A percentile compares a stretch with the other conserved stretches of the same genome.
phyloP scores from a whole-genome alignment of 2,888 invertebrate genomes.

The Aphodius granarius region DNA sequence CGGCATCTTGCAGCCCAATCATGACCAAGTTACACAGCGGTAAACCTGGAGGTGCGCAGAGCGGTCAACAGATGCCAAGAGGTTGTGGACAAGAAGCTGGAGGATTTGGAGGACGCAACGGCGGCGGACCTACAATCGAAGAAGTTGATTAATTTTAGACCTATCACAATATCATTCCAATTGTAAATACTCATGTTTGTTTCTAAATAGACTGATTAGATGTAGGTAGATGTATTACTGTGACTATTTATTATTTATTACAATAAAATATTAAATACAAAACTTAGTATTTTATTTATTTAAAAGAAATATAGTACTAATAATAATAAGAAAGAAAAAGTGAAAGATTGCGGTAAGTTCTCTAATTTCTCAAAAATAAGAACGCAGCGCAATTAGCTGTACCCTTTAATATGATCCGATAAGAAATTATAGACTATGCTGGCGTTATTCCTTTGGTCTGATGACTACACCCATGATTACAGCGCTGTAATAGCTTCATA shows the following conservation, averaged over 20 bases:
- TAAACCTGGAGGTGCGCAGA: conserved; percentile 35
- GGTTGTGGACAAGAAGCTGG: conserved; percentile 39
- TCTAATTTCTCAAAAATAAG: too few species aligned
- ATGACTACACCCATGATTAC: neutral
- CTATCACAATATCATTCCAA: neutral
- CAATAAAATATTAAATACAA: neutral
- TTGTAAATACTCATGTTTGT: neutral
- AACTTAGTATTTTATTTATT: neutral
- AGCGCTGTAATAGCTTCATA: neutral
- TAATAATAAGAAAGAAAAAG: too few species aligned
- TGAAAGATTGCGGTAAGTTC: too few species aligned
- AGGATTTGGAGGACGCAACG: conserved; percentile 32
- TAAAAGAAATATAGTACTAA: too few species aligned
- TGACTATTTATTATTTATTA: neutral
- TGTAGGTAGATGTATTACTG: too few species aligned
- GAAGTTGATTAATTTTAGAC: conserved; percentile 37
- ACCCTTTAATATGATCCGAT: too few species aligned
- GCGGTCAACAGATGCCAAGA: conserved; percentile 35
- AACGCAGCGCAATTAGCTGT: too few species aligned
- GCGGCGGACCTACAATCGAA: conserved; percentile 38
- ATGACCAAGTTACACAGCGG: conserved; percentile 61
- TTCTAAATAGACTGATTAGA: neutral
- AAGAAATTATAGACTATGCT: too few species aligned
- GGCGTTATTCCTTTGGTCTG: too few species aligned
- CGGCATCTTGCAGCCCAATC: conserved; percentile 54